phyloP scores from a whole-genome alignment of 1,140 invertebrate genomes.

The Triops cancriformis region DNA sequence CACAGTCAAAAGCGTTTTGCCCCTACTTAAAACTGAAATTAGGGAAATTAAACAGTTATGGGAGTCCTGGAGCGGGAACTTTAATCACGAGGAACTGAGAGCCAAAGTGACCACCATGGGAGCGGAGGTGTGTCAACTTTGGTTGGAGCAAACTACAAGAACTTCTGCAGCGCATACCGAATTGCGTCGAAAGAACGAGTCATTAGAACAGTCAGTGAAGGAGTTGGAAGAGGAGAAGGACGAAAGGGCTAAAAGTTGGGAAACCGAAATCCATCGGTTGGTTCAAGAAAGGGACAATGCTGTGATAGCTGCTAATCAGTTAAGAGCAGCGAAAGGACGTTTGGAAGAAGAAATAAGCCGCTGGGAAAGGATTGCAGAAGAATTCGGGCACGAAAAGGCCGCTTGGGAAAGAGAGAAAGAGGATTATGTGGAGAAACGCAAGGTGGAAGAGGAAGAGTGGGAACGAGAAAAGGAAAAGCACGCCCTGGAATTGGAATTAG shows the following conservation, averaged over 20 bases:
- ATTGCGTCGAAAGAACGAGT: background rate
- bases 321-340: background rate
- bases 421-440: background rate
- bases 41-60: background rate
- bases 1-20: background rate
- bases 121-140: background rate
- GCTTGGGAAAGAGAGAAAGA: background rate
- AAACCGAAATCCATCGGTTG: background rate
- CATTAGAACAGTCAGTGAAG: background rate
- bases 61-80: background rate
- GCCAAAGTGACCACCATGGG: background rate
- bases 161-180: background rate
- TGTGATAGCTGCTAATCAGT: background rate
- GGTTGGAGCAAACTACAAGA: background rate
- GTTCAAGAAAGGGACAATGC: background rate
- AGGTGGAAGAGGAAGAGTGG: background rate
- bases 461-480: constrained; percentile 8
- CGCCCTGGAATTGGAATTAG: background rate
- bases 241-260: background rate
- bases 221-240: background rate
- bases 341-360: background rate
- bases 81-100: background rate
- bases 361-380: background rate
- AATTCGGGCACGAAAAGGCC: background rate
- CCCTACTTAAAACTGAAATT: background rate